Evolutionary conservation across 2,113 vertebrate species (phyloP).

Genomic region (Ophiodon elongatus): DNA sequence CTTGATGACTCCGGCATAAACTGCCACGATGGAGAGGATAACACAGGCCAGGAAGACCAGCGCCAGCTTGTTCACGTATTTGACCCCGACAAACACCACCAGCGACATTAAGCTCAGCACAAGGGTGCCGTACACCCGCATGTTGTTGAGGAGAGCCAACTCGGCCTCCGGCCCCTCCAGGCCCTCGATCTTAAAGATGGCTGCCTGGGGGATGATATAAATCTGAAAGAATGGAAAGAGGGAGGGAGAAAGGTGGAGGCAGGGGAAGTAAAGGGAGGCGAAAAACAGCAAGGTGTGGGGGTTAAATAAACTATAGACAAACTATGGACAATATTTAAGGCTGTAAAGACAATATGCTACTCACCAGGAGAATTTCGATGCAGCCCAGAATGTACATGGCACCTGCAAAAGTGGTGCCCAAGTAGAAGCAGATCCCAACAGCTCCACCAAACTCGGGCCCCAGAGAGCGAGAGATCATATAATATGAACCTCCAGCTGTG

Average conservation of each 20-base stretch:
- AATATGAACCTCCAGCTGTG: conserved; percentile 97
- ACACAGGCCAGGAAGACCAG: conserved; percentile 97
- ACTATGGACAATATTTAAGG: neutral
- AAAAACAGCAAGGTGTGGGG: neutral
- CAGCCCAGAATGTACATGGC: conserved; percentile 99
- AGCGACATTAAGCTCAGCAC: conserved; percentile 95
- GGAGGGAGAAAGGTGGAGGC: neutral
- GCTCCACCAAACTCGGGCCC: conserved; percentile 98
- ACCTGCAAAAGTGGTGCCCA: conserved; percentile 97
- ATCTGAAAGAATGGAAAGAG: conserved; percentile 83
- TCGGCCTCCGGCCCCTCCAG: conserved; percentile 89
- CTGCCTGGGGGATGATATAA: conserved; percentile 94
- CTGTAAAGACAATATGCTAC: conserved; percentile 29
- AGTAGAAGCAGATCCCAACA: conserved; percentile 98
- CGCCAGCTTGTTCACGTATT: conserved; percentile 98
- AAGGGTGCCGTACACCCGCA: conserved; percentile 96
- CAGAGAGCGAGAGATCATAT: conserved; percentile 99
- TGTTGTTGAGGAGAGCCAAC: conserved; percentile 94
- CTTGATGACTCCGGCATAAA: conserved; percentile 97
- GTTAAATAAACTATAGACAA: neutral
- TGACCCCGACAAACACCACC: conserved; percentile 97
- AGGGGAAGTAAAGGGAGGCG: neutral
- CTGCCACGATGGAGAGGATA: conserved; percentile 95
- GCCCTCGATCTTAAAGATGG: conserved; percentile 95
- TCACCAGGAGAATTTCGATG: conserved; percentile 97